These are phyloP conservation scores for Tinea pellionella DNA, from an alignment of 2,888 invertebrate species.

Conservation along the genomic window DNA sequence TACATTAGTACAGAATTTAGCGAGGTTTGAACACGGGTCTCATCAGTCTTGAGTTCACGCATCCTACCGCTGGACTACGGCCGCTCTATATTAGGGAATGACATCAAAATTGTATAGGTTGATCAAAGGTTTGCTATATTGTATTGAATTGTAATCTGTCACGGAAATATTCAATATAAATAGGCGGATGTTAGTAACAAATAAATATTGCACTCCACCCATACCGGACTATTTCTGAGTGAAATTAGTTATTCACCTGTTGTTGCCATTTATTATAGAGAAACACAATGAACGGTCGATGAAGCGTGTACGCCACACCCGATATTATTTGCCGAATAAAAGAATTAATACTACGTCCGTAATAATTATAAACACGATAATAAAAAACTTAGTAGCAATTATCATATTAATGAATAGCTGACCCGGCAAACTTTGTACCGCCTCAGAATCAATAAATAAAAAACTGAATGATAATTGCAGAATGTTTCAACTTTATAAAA, in stretches of 20 bases:
- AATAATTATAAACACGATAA: background rate
- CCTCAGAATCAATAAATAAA: too few relatives aligned
- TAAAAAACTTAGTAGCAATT: background rate
- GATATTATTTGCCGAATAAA: slow-evolving; percentile 43
- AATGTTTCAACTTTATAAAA: too few relatives aligned
- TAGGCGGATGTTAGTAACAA: slow-evolving; percentile 53
- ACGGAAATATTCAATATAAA: slow-evolving; percentile 41
- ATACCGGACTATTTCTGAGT: slow-evolving; percentile 63
- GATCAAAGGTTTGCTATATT: background rate
- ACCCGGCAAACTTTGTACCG: too few relatives aligned
- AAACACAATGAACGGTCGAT: slow-evolving; percentile 50
- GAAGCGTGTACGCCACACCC: slow-evolving; percentile 49
- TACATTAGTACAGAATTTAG: too few relatives aligned
- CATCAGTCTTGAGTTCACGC: too few relatives aligned
- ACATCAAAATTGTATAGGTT: background rate
- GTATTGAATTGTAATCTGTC: slow-evolving; percentile 23
- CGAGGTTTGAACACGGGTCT: too few relatives aligned
- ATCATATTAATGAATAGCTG: too few relatives aligned
- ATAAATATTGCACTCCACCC: slow-evolving; percentile 65
- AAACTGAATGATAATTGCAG: too few relatives aligned
- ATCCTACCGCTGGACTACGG: too few relatives aligned
- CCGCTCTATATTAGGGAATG: too few relatives aligned
- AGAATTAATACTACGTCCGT: background rate
- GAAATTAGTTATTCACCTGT: slow-evolving; percentile 70
- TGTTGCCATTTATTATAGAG: slow-evolving; percentile 65